phyloP scores from a whole-genome alignment of 30 jellyfish, hydroid and myxozoan genomes.

The Cassiopea xamachana region DNA sequence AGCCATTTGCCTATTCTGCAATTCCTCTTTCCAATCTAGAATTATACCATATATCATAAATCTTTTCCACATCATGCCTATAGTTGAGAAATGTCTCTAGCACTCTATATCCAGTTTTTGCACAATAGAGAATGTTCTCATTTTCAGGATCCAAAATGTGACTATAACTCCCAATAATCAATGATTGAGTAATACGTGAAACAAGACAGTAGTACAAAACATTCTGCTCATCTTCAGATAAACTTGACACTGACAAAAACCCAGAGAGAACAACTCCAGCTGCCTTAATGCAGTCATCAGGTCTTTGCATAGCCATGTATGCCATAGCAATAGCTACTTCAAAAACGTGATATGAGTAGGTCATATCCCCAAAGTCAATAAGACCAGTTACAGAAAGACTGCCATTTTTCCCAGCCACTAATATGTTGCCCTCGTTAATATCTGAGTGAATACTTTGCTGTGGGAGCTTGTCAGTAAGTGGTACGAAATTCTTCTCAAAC shows the following conservation, averaged over 20 bases:
- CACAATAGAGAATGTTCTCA: conserved; percentile 21
- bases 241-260: conserved; percentile 18
- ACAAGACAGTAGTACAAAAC: conserved; percentile 33
- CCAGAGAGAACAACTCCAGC: conserved; percentile 52
- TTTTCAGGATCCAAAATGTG: conserved; percentile 32
- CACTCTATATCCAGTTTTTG: conserved; percentile 40
- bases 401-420: not conserved
- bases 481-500: conserved; percentile 27
- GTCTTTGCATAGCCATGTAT: conserved; percentile 39
- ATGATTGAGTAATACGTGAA: conserved; percentile 37
- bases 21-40: too few relatives aligned
- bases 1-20: too few relatives aligned
- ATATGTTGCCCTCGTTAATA: conserved; percentile 37
- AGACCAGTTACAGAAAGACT: conserved; percentile 22
- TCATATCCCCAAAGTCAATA: conserved; percentile 65
- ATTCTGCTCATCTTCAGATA: conserved; percentile 7
- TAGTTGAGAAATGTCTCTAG: conserved; percentile 29
- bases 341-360: conserved; percentile 55
- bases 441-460: conserved; percentile 42
- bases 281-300: conserved; percentile 13
- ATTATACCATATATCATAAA: conserved; percentile 5
- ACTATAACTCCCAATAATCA: conserved; percentile 47
- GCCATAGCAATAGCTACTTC: conserved; percentile 60
- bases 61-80: not conserved
- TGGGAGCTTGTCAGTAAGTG: conserved; percentile 48